Conservation (phyloP, 2,888 invertebrate species). For the Rhagonycha lutea region DNA sequence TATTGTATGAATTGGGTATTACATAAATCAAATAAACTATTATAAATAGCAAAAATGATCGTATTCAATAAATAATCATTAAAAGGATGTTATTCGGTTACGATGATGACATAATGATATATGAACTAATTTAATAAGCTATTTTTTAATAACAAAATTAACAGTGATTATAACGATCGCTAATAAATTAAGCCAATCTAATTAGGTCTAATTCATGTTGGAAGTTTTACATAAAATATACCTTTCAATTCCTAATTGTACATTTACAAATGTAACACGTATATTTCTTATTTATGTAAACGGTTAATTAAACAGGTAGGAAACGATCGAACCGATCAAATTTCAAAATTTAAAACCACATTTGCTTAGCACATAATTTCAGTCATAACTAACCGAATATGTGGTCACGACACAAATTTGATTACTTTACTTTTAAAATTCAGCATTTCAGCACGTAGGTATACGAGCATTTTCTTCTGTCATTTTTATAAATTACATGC, state of each 20-base stretch:
- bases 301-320: background rate
- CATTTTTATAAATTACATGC: background rate
- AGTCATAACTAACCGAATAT: background rate
- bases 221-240: background rate
- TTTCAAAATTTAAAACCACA: background rate
- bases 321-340: background rate
- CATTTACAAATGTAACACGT: background rate
- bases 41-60: background rate
- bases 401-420: background rate
- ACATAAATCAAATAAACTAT: background rate
- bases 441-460: background rate
- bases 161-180: background rate
- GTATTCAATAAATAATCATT: background rate
- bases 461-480: background rate
- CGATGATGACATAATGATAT: background rate
- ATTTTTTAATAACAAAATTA: background rate
- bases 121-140: background rate
- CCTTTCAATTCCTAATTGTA: background rate
- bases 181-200: background rate
- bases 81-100: background rate
- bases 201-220: background rate
- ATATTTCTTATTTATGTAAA: background rate
- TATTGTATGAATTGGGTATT: background rate
- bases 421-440: background rate
- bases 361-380: conserved; percentile 3